Conservation (phyloP, 2,888 invertebrate species). For the Synergus laeviventris region DNA sequence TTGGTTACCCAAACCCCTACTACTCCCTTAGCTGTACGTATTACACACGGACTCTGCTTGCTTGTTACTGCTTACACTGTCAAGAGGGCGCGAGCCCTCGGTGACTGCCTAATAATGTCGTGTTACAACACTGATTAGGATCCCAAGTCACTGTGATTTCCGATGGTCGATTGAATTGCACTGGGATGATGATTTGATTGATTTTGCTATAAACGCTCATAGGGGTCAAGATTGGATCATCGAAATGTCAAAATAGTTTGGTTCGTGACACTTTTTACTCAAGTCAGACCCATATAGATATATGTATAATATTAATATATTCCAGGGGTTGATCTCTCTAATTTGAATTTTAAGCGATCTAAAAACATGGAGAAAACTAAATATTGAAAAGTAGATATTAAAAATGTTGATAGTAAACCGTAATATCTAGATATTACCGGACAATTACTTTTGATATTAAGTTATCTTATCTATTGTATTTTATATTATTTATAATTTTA, state of each 20-base stretch:
- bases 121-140: slow-evolving; percentile 61
- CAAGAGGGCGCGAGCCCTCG: slow-evolving; percentile 61
- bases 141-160: slow-evolving; percentile 56
- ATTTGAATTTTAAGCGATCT: too few species aligned
- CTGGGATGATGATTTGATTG: slow-evolving; percentile 30
- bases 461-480: too few species aligned
- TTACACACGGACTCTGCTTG: slow-evolving; percentile 48
- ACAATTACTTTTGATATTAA: too few species aligned
- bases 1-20: slow-evolving; percentile 74
- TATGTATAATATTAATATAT: too few species aligned
- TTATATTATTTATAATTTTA: too few species aligned
- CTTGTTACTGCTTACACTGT: slow-evolving; percentile 44
- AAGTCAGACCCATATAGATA: not conserved
- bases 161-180: slow-evolving; percentile 30
- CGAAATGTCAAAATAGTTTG: not conserved
- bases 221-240: slow-evolving; percentile 14
- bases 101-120: slow-evolving; percentile 67
- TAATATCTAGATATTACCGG: too few species aligned
- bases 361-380: too few species aligned
- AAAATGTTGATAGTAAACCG: too few species aligned
- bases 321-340: too few species aligned
- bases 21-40: slow-evolving; percentile 57
- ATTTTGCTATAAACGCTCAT: slow-evolving; percentile 18
- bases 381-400: too few species aligned
- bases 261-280: not conserved